phyloP scores from a whole-genome alignment of 2,113 vertebrate genomes.

The Laticauda colubrina region DNA sequence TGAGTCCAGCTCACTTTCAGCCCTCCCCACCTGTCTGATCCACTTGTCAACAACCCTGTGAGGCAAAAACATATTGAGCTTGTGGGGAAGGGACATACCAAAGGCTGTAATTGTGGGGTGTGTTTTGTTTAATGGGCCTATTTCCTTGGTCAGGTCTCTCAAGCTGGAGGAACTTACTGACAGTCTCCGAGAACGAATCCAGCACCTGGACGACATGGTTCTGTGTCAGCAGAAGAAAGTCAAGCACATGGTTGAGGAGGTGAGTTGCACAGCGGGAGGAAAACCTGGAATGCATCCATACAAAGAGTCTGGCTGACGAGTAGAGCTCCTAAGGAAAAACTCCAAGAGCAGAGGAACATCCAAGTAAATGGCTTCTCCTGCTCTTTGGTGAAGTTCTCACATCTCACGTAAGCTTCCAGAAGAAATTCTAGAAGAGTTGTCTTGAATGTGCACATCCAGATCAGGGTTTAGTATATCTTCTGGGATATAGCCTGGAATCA shows the following conservation, averaged over 20 bases:
- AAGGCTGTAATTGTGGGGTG: background rate
- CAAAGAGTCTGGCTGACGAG: background rate
- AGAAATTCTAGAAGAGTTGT: background rate
- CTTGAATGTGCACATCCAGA: background rate
- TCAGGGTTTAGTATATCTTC: too few relatives aligned
- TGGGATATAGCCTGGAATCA: background rate
- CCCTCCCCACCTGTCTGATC: too few relatives aligned
- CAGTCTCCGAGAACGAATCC: slow-evolving; percentile 88
- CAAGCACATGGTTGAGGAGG: slow-evolving; percentile 98
- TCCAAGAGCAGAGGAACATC: background rate
- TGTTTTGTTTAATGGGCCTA: too few relatives aligned
- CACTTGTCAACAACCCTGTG: too few relatives aligned
- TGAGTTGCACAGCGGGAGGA: slow-evolving; percentile 55
- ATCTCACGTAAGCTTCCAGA: background rate
- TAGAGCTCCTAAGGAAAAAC: background rate
- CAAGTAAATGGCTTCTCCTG: background rate
- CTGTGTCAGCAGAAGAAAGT: slow-evolving; percentile 98
- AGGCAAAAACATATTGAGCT: too few relatives aligned
- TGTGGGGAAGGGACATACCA: too few relatives aligned
- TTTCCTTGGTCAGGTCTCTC: slow-evolving; percentile 72
- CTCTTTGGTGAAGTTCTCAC: background rate
- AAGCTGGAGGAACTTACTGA: slow-evolving; percentile 79
- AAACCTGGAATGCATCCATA: background rate
- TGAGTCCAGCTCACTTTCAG: too few relatives aligned
- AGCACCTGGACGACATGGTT: slow-evolving; percentile 96